These are phyloP conservation scores for Pollimyrus isidori DNA, from an alignment of 2,113 vertebrate species.

Conservation along the genomic window DNA sequence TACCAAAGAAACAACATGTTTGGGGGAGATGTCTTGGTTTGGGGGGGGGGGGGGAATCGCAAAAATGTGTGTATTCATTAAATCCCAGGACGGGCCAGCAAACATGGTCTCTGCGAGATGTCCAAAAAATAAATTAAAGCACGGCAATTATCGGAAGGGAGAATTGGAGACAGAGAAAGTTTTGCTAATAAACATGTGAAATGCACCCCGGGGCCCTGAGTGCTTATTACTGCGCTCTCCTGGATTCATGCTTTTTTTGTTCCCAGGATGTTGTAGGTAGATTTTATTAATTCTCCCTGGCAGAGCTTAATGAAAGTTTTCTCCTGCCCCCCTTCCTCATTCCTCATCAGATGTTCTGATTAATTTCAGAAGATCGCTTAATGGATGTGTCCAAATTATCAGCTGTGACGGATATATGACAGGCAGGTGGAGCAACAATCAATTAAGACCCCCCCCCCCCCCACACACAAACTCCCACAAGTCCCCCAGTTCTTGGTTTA, in stretches of 20 bases:
- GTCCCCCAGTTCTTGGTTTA: neutral
- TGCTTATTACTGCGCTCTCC: constrained; percentile 40
- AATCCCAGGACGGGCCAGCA: neutral
- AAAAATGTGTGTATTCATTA: constrained; percentile 17
- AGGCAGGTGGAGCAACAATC: constrained; percentile 20
- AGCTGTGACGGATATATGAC: constrained; percentile 28
- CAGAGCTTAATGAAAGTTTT: constrained; percentile 41
- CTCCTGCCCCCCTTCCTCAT: neutral
- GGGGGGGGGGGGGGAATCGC: neutral
- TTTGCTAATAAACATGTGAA: constrained; percentile 48
- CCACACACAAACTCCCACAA: neutral
- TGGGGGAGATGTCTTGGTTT: neutral
- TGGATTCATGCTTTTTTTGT: constrained; percentile 33
- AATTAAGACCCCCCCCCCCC: constrained; percentile 7
- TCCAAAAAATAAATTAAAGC: constrained; percentile 39
- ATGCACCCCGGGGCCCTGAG: constrained; percentile 33
- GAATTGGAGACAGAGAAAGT: constrained; percentile 41
- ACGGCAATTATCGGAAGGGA: constrained; percentile 33
- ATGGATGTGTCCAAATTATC: constrained; percentile 34
- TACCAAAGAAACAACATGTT: neutral
- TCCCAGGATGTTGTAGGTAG: constrained; percentile 42
- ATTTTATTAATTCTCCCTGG: constrained; percentile 44
- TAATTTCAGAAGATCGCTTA: constrained; percentile 27
- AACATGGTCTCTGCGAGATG: constrained; percentile 25
- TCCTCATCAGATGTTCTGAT: constrained; percentile 21